phyloP scores from a whole-genome alignment of 2,888 invertebrate genomes.

The Dascillus cervinus region DNA sequence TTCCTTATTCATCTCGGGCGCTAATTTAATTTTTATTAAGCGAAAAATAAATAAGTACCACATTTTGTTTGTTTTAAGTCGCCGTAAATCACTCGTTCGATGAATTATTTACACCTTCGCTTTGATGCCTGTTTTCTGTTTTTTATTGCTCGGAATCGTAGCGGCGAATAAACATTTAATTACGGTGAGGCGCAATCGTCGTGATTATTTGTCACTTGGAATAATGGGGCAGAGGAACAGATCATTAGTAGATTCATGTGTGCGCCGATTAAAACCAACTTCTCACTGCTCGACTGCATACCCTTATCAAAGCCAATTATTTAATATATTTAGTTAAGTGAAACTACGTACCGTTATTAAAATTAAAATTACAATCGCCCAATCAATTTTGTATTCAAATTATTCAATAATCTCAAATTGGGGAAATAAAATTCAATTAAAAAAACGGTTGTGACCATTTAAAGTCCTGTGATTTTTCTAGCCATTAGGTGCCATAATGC shows the following conservation, averaged over 20 bases:
- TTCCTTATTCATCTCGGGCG: too few species aligned
- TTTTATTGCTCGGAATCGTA: too few species aligned
- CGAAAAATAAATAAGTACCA: too few species aligned
- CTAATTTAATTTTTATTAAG: too few species aligned
- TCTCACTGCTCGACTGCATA: conserved; percentile 28
- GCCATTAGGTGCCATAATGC: too few species aligned
- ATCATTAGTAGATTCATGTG: conserved; percentile 9
- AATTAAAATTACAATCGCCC: conserved; percentile 40
- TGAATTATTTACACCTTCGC: too few species aligned
- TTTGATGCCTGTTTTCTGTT: too few species aligned
- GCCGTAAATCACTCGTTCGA: too few species aligned
- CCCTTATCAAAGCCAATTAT: conserved; percentile 45
- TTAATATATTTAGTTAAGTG: conserved; percentile 42
- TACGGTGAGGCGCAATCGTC: conserved; percentile 36
- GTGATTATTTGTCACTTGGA: conserved; percentile 44
- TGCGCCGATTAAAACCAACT: conserved; percentile 13
- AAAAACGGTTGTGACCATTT: too few species aligned
- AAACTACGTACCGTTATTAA: conserved; percentile 38
- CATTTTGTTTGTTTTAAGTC: too few species aligned
- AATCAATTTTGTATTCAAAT: conserved; percentile 38
- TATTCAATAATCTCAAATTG: conserved; percentile 44
- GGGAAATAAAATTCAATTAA: too few species aligned
- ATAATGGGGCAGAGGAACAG: conserved; percentile 35
- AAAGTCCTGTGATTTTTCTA: too few species aligned
- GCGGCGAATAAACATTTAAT: conserved; percentile 44